A percentile compares a stretch with the other conserved stretches of the same genome.
Evolutionary conservation across 2,113 vertebrate species (phyloP).

Genomic region (Oxyruncus cristatus): DNA sequence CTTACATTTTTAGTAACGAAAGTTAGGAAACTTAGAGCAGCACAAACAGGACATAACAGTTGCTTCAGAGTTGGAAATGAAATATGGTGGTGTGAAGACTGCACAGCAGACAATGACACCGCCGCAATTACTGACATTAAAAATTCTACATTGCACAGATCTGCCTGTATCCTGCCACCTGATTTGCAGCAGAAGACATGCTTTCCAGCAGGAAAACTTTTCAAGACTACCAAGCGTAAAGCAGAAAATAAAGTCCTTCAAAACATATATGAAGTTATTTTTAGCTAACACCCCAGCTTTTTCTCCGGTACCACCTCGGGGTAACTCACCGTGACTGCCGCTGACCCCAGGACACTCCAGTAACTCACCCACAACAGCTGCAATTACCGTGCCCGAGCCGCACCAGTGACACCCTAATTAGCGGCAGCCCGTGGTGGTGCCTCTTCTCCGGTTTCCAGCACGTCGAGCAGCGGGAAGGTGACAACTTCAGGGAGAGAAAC

Average conservation of each 20-base stretch:
- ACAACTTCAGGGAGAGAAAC: not conserved
- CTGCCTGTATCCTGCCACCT: not conserved
- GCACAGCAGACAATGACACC: accelerated
- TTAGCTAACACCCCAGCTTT: not conserved
- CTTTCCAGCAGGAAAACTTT: not conserved
- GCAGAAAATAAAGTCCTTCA: not conserved
- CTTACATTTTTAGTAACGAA: not conserved
- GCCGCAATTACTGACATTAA: not conserved
- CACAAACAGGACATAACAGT: accelerated
- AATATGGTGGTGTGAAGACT: not conserved
- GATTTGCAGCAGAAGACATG: not conserved
- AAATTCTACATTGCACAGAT: not conserved
- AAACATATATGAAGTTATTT: accelerated
- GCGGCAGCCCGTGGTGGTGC: not conserved
- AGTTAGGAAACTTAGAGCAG: not conserved
- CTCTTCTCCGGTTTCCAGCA: not conserved
- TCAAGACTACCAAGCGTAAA: not conserved
- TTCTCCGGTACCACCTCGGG: not conserved
- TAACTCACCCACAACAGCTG: not conserved
- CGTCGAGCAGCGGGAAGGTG: not conserved
- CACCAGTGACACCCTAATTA: not conserved
- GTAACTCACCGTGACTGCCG: not conserved
- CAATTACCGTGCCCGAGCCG: not conserved
- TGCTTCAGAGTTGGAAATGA: not conserved
- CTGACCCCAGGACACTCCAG: not conserved